Conservation (phyloP, 2,797 vertebrate genomes). For the Cygnus olor region DNA sequence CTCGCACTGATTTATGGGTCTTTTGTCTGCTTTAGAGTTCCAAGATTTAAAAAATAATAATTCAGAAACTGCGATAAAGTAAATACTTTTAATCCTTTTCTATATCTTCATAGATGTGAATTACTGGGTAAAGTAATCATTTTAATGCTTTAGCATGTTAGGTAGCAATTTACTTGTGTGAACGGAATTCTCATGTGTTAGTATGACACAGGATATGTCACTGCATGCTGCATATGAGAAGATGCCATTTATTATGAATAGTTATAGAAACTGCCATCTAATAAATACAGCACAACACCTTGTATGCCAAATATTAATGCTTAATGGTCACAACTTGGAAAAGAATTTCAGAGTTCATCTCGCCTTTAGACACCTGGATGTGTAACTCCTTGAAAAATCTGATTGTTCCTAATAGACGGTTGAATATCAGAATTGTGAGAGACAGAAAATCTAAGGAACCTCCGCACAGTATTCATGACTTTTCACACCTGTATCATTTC, state of each 20-base stretch:
- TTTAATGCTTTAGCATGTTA: not conserved
- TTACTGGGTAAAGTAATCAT: not conserved
- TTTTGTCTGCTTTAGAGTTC: not conserved
- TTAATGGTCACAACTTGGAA: not conserved
- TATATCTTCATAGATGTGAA: not conserved
- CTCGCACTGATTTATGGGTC: not conserved
- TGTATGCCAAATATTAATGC: not conserved
- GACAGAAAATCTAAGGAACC: not conserved
- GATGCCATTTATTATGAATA: not conserved
- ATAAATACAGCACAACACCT: not conserved
- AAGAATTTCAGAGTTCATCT: not conserved
- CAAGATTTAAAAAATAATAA: not conserved
- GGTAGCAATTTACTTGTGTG: not conserved
- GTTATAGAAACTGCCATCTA: not conserved
- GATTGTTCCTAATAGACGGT: not conserved
- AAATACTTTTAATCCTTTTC: not conserved
- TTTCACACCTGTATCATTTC: not conserved
- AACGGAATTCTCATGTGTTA: not conserved
- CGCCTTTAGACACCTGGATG: not conserved
- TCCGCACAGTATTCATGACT: not conserved
- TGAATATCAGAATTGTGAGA: not conserved
- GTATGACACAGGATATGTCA: fast-evolving
- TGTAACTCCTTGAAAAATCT: not conserved
- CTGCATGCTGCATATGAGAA: not conserved
- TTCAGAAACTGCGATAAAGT: not conserved